Conservation (phyloP, 2,888 invertebrate species). For the Anaspis maculata region DNA sequence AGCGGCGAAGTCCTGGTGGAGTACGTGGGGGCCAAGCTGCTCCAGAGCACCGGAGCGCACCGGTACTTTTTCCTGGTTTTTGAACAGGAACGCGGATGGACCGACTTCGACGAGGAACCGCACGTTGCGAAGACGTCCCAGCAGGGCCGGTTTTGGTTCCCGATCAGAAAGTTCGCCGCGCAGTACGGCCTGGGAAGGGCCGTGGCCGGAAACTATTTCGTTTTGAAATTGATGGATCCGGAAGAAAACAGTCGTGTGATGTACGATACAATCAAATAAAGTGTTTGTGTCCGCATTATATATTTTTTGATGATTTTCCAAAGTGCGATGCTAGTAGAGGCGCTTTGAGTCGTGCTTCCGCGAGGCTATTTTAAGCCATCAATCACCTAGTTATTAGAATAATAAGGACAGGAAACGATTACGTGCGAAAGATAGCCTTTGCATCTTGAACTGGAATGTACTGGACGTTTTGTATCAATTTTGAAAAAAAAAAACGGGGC, state of each 20-base stretch:
- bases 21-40: slow-evolving; percentile 60
- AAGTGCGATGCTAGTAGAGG: too few species aligned
- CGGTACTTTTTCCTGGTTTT: slow-evolving; percentile 63
- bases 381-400: too few species aligned
- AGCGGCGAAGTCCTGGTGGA: slow-evolving; percentile 57
- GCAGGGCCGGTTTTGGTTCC: slow-evolving; percentile 15
- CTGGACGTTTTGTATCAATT: too few species aligned
- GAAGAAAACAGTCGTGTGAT: background rate
- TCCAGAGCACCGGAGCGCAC: slow-evolving; percentile 61
- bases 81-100: slow-evolving; percentile 45
- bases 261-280: too few species aligned
- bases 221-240: background rate
- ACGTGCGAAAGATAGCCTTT: too few species aligned
- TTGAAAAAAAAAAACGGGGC: too few species aligned
- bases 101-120: background rate
- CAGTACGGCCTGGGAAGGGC: slow-evolving; percentile 19
- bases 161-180: slow-evolving; percentile 17
- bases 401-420: too few species aligned
- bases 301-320: too few species aligned
- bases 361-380: too few species aligned
- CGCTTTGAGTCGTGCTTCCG: too few species aligned
- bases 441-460: too few species aligned
- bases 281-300: too few species aligned
- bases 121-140: slow-evolving; percentile 15
- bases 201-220: slow-evolving; percentile 19